Conservation (phyloP, 2,888 invertebrate genomes). For the Ferrisia virgata region DNA sequence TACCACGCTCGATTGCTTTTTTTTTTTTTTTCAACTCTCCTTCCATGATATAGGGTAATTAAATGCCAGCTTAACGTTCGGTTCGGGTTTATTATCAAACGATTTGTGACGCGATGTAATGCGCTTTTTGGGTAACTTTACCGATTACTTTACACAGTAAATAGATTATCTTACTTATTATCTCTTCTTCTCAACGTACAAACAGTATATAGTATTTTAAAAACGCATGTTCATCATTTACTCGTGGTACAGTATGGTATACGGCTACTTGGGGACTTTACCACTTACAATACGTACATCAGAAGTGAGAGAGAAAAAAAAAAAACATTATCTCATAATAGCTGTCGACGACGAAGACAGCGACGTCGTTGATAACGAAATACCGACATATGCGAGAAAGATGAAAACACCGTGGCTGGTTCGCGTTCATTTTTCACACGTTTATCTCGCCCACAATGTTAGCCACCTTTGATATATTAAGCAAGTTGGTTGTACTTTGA, state of each 20-base stretch:
- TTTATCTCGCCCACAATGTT: conserved; percentile 14
- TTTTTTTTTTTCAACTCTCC: no score
- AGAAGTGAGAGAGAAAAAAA: neutral
- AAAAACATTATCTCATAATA: neutral
- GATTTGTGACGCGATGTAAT: neutral
- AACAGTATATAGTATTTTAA: neutral
- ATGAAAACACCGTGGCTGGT: neutral
- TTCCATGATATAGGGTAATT: neutral
- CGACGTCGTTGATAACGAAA: neutral
- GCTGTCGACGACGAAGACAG: no score
- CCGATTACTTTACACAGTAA: neutral
- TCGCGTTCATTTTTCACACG: neutral
- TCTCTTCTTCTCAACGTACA: no score
- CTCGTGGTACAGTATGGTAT: neutral
- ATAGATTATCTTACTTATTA: neutral
- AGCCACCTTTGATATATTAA: conserved; percentile 20
- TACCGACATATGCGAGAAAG: neutral
- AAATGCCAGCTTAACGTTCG: neutral
- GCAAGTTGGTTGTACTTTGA: conserved; percentile 20
- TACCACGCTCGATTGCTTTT: neutral
- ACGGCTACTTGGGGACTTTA: no score
- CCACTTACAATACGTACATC: no score
- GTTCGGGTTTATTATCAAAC: neutral
- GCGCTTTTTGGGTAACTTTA: neutral
- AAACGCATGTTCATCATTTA: neutral